These are phyloP conservation scores for Anoura caudifer DNA, from an alignment of 2,113 vertebrate species.

Conservation along the genomic window DNA sequence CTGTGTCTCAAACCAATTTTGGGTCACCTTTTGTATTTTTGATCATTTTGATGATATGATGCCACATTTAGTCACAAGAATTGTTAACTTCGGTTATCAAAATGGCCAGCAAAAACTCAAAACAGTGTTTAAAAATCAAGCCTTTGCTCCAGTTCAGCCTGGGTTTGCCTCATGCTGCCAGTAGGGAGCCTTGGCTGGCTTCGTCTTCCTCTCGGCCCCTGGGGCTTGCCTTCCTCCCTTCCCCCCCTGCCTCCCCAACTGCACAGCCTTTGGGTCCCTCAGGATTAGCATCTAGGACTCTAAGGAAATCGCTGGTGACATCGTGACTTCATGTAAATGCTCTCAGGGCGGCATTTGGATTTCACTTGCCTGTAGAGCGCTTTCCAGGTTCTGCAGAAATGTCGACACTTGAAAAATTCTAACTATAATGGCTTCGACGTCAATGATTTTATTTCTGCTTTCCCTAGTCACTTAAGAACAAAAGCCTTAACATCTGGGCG, in stretches of 20 bases:
- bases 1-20: not conserved
- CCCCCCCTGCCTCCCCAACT: fast-evolving
- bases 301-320: not conserved
- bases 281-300: no score
- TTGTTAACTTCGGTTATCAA: not conserved
- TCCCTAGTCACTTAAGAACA: not conserved
- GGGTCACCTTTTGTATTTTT: not conserved
- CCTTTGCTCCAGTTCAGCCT: not conserved
- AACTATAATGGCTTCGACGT: not conserved
- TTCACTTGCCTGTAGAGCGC: not conserved
- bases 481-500: not conserved
- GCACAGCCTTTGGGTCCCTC: not conserved
- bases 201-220: not conserved
- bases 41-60: not conserved
- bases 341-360: not conserved
- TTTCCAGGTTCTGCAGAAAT: not conserved
- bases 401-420: not conserved
- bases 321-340: no score
- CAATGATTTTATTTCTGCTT: not conserved
- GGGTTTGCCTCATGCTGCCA: not conserved
- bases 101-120: not conserved
- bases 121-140: not conserved
- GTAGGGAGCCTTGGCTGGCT: fast-evolving
- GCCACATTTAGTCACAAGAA: not conserved
- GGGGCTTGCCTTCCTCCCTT: not conserved